phyloP scores from a whole-genome alignment of 2,113 vertebrate species.

The Hepsetus odoe region DNA sequence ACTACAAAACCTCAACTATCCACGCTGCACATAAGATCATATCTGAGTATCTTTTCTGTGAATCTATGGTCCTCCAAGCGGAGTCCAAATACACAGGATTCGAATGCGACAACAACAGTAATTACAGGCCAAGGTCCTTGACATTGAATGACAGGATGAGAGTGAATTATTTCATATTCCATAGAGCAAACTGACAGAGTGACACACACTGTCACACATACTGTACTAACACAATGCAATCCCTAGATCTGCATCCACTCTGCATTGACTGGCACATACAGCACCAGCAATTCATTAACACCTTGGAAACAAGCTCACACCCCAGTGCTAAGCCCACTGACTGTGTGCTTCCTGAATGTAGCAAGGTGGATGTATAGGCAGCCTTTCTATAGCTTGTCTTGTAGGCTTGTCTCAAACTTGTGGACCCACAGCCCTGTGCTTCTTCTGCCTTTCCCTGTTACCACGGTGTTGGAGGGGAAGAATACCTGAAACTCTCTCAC shows the following conservation, averaged over 20 bases:
- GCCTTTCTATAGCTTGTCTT: background rate
- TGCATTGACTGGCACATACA: constrained; percentile 63
- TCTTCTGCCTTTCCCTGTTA: too few relatives aligned
- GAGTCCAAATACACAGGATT: background rate
- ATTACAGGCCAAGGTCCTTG: background rate
- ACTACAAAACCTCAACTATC: too few relatives aligned
- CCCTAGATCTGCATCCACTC: constrained; percentile 46
- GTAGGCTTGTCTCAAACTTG: too few relatives aligned
- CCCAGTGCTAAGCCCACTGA: constrained; percentile 62
- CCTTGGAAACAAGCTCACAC: constrained; percentile 74
- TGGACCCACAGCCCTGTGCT: too few relatives aligned
- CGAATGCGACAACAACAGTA: background rate
- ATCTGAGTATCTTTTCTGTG: background rate
- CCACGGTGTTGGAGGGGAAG: too few relatives aligned
- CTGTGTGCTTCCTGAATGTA: background rate
- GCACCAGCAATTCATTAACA: constrained; percentile 73
- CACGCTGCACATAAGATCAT: background rate
- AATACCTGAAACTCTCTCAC: too few relatives aligned
- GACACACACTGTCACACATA: constrained; percentile 24
- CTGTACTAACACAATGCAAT: constrained; percentile 8
- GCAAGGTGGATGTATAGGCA: constrained; percentile 9
- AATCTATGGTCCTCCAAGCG: background rate
- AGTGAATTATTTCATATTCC: constrained; percentile 18
- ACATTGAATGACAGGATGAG: background rate
- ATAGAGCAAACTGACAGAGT: background rate